A percentile compares a stretch with the other conserved stretches of the same genome.
phyloP scores from a whole-genome alignment of 2,113 vertebrate genomes.

The Mola mola region DNA sequence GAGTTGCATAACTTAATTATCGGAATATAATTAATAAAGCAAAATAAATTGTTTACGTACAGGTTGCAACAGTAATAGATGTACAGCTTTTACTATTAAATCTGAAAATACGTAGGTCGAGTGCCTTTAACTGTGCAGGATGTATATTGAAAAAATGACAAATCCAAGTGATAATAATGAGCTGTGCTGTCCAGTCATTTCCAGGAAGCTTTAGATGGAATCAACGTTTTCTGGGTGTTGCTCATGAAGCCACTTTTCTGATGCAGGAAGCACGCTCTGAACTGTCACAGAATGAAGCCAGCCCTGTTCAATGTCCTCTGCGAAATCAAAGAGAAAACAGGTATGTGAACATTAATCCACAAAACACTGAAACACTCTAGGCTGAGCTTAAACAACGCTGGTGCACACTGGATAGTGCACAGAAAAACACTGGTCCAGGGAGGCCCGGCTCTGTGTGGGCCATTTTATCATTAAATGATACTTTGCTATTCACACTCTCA shows the following conservation, averaged over 20 bases:
- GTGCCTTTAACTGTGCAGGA: not conserved
- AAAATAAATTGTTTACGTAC: no score
- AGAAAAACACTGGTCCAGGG: not conserved
- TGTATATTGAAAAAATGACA: no score
- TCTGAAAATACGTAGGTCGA: not conserved
- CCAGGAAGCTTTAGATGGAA: not conserved
- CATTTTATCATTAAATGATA: conserved; percentile 22
- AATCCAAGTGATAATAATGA: no score
- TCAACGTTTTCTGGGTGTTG: conserved; percentile 1
- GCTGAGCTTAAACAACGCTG: no score
- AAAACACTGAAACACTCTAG: no score
- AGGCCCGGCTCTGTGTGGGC: conserved; percentile 19
- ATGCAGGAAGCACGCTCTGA: conserved; percentile 97
- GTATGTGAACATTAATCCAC: conserved; percentile 74
- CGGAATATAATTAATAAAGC: no score
- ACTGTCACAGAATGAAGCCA: conserved; percentile 99
- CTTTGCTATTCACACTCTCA: conserved; percentile 30
- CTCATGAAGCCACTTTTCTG: conserved; percentile 58
- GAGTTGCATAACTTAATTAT: no score
- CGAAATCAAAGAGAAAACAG: conserved; percentile 99
- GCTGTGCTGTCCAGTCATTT: no score
- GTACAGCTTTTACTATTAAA: not conserved
- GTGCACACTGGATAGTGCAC: no score
- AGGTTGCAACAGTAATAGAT: no score
- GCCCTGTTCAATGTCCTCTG: conserved; percentile 98